Evolutionary conservation across 2,797 vertebrate species (phyloP), one percentile per base, ranked within the genome.

Genomic region (Apogon talboti): DNA sequence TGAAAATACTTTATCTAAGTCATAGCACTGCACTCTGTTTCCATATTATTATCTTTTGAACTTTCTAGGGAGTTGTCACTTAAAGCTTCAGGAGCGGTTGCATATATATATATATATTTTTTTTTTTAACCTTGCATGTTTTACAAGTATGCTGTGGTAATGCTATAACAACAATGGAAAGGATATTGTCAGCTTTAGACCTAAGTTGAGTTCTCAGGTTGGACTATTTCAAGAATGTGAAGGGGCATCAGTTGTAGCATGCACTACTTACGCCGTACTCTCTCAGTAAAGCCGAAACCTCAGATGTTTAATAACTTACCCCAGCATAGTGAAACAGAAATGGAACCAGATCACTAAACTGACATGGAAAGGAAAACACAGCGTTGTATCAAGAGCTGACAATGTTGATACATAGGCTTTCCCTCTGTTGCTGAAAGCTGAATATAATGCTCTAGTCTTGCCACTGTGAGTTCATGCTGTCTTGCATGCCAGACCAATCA

Each of bases 191-290:
- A 72, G 86, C 74, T 75, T 83, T 73, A 73, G 59, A 76, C 84
- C 28, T 14, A 53, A 65, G 66, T 67, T 77, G 37, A 53, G 35
- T 46, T 79, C 71, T 89, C 21, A 58, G 77, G 81, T 82, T 74
- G 49, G 85, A 81, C 83, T 92, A 92, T 91, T 90, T 82, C 57
- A 83, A 90, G 92, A 94, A 94, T 94, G 92, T 78, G 73, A 82
- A 55, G 16, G 59, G 50, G 71, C 59, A 82, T 89, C 66, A 42
- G 91, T 92, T 82, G 69, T 48, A 80, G 91, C 91, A 89, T 75
- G 92, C 81, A 15, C 42, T 53, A 33, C 50, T 46, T 66, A 33
- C 72, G 75, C 47, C 52, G 74, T 71, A 74, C 71, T 81, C 64
- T 78, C 73, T 65, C 42, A 79, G 72, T 84, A 73, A 80, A 80